A percentile compares a stretch with the other conserved stretches of the same genome.
These are phyloP conservation scores for Coboldia fuscipes DNA, from an alignment of 1,140 invertebrate genomes.

Conservation along the genomic window DNA sequence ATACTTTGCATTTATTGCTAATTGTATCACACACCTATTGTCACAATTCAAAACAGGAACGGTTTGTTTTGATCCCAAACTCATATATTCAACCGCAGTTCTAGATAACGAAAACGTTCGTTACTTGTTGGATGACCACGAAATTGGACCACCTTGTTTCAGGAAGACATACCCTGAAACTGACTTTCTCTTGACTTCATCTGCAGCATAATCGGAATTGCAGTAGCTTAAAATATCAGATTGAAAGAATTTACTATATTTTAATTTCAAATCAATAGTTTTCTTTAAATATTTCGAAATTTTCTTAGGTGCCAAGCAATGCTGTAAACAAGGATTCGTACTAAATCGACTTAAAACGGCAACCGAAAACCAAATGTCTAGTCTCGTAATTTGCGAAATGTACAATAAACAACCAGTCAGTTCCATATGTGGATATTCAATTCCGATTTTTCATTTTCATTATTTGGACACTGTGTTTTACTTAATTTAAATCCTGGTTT, in stretches of 20 bases:
- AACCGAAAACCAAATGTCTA: conserved; percentile 18
- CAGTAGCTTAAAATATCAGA: conserved; percentile 12
- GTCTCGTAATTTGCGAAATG: conserved; percentile 13
- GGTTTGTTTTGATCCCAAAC: conserved; percentile 12
- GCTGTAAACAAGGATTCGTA: conserved; percentile 6
- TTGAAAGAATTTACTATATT: too few relatives aligned
- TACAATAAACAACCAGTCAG: conserved; percentile 17
- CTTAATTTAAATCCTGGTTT: conserved; percentile 9
- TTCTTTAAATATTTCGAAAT: conserved; percentile 17
- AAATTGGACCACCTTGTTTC: conserved; percentile 11
- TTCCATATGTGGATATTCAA: conserved; percentile 7
- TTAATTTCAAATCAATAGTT: conserved; percentile 11
- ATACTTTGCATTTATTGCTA: too few relatives aligned
- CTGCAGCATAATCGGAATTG: conserved; percentile 19
- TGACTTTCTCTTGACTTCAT: conserved; percentile 11
- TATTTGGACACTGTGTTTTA: too few relatives aligned
- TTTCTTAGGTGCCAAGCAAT: conserved; percentile 14
- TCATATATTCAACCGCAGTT: conserved; percentile 20
- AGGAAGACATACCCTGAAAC: too few relatives aligned
- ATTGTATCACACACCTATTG: too few relatives aligned
- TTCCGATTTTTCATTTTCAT: conserved; percentile 4
- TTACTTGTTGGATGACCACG: conserved; percentile 15
- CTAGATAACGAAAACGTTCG: conserved; percentile 14
- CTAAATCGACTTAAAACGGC: conserved; percentile 8
- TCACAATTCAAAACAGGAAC: too few relatives aligned